Conservation (phyloP, 2,888 invertebrate genomes). For the Drosophila flavopinicola region DNA sequence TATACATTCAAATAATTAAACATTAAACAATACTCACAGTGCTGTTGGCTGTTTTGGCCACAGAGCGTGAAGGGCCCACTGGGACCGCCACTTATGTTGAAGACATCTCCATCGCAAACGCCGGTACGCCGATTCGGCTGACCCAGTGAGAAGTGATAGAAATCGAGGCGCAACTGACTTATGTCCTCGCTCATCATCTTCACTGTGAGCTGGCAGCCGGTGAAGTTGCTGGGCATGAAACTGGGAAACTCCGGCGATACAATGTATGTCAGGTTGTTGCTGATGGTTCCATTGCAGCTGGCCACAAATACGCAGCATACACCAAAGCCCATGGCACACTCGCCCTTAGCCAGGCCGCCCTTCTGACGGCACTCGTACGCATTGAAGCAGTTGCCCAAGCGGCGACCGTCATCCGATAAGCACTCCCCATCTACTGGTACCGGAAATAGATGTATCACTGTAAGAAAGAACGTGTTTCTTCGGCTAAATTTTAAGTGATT, state of each 20-base stretch:
- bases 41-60: conserved; percentile 93
- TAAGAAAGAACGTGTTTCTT: background rate
- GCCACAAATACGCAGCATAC: conserved; percentile 93
- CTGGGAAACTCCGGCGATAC: conserved; percentile 93
- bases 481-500: too few relatives aligned
- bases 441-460: conserved; percentile 93
- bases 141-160: conserved; percentile 92
- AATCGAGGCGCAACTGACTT: conserved; percentile 93
- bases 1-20: too few relatives aligned
- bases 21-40: conserved; percentile 89
- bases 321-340: conserved; percentile 93
- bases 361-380: conserved; percentile 92
- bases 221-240: conserved; percentile 87
- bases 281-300: conserved; percentile 89
- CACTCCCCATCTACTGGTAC: conserved; percentile 93
- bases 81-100: conserved; percentile 86
- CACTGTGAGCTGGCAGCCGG: conserved; percentile 89
- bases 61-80: conserved; percentile 88
- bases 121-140: conserved; percentile 93
- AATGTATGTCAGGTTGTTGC: conserved; percentile 93
- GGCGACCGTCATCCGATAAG: conserved; percentile 88
- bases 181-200: conserved; percentile 91
- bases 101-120: conserved; percentile 91
- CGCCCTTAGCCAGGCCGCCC: conserved; percentile 88
- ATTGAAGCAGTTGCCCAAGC: conserved; percentile 91